A percentile compares a stretch with the other conserved stretches of the same genome.
phyloP scores from a whole-genome alignment of 1,140 invertebrate species.

The Magallana gigas region DNA sequence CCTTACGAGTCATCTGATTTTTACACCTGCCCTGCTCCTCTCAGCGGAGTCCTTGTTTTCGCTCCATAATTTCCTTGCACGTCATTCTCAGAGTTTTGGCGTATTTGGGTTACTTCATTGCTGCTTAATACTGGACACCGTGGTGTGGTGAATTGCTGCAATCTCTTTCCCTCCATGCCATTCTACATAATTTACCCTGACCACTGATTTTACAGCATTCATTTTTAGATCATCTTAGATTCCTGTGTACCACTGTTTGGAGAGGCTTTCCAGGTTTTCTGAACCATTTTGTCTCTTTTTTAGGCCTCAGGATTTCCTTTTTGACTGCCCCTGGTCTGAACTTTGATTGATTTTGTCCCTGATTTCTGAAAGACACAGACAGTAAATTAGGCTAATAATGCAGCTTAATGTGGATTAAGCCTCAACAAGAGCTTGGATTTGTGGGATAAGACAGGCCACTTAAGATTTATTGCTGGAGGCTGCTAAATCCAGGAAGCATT shows the following conservation, averaged over 20 bases:
- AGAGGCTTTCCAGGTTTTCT: not conserved
- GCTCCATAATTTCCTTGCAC: not conserved
- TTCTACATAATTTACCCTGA: not conserved
- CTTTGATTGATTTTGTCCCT: not conserved
- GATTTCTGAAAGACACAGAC: not conserved
- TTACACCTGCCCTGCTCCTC: not conserved
- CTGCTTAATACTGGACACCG: not conserved
- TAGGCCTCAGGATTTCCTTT: not conserved
- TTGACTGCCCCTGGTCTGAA: not conserved
- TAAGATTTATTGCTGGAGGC: not conserved
- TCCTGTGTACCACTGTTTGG: not conserved
- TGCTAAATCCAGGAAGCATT: constrained; percentile 2
- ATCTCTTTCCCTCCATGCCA: not conserved
- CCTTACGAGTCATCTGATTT: not conserved
- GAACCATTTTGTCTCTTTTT: not conserved
- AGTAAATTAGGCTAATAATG: constrained; percentile 6
- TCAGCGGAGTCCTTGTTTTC: not conserved
- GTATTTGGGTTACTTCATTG: not conserved
- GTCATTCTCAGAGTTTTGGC: not conserved
- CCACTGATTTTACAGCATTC: not conserved
- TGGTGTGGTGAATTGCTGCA: not conserved
- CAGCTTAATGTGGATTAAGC: constrained; percentile 7
- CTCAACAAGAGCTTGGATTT: not conserved
- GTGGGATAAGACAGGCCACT: not conserved
- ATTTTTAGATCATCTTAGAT: not conserved